These are phyloP conservation scores for Macrophya alboannulata DNA, from an alignment of 2,888 invertebrate species.

Conservation along the genomic window DNA sequence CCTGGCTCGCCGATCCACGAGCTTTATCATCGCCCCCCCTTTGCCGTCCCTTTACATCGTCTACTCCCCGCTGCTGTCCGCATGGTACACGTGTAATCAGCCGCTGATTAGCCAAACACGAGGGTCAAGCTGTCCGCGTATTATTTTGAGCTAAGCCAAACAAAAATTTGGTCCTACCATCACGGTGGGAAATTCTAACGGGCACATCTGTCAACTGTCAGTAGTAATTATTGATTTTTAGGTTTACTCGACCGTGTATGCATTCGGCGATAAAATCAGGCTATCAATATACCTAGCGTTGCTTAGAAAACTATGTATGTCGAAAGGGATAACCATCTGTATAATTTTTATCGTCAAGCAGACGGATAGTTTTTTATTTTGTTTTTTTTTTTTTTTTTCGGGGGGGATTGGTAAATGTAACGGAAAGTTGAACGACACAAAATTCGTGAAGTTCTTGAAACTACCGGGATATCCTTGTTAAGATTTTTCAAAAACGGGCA, in stretches of 20 bases:
- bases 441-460: background rate
- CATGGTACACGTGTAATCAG: conserved; percentile 78
- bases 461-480: background rate
- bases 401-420: background rate
- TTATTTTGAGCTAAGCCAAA: conserved; percentile 72
- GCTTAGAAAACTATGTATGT: background rate
- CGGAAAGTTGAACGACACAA: background rate
- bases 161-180: conserved; percentile 26
- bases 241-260: conserved; percentile 28
- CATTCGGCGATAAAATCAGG: conserved; percentile 23
- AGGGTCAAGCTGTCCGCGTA: conserved; percentile 73
- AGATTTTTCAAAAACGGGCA: background rate
- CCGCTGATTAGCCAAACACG: conserved; percentile 77
- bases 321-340: background rate
- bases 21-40: conserved; percentile 76
- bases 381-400: too few species aligned
- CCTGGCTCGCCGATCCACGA: conserved; percentile 75
- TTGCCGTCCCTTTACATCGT: conserved; percentile 64
- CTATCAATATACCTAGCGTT: background rate
- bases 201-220: conserved; percentile 43
- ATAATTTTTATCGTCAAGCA: background rate
- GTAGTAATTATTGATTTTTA: conserved; percentile 46
- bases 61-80: conserved; percentile 66
- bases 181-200: conserved; percentile 23
- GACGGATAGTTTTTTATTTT: background rate